These are phyloP conservation scores for Deilephila porcellus DNA, from an alignment of 2,888 invertebrate genomes.

Conservation along the genomic window DNA sequence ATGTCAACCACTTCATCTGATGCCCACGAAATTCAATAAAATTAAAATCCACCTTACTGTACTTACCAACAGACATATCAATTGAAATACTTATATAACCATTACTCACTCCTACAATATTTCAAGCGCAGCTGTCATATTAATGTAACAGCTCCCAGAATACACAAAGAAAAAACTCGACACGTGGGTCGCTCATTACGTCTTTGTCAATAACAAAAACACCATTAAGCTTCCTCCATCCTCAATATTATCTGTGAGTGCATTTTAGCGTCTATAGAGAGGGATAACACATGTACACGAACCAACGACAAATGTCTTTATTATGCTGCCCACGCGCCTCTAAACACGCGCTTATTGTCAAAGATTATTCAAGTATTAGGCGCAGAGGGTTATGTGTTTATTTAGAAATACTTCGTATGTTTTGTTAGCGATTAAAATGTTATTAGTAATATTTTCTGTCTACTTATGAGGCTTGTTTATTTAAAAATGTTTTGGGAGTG, in stretches of 20 bases:
- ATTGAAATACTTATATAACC: not conserved
- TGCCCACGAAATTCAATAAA: too few relatives aligned
- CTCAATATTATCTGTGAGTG: constrained; percentile 34
- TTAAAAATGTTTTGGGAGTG: too few relatives aligned
- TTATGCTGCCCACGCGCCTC: constrained; percentile 70
- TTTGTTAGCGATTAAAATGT: not conserved
- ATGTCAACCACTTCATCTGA: too few relatives aligned
- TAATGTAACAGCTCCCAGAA: constrained; percentile 3
- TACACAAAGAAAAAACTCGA: constrained; percentile 5
- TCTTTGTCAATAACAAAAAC: constrained; percentile 20
- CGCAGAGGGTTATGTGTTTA: not conserved
- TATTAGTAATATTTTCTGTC: too few relatives aligned
- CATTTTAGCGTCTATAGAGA: constrained; percentile 41
- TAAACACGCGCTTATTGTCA: constrained; percentile 37
- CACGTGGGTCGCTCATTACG: constrained; percentile 27
- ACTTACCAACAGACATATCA: too few relatives aligned
- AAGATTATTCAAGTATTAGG: constrained; percentile 23
- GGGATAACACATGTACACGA: constrained; percentile 54
- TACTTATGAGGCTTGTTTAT: too few relatives aligned
- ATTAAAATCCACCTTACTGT: too few relatives aligned
- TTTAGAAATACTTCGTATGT: not conserved
- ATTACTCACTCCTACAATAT: constrained; percentile 1
- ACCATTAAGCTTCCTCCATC: constrained; percentile 28
- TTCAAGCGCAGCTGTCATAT: not conserved
- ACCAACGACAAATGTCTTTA: constrained; percentile 71